phyloP scores from a whole-genome alignment of 2,113 vertebrate genomes.

The Platycercus adscitus region DNA sequence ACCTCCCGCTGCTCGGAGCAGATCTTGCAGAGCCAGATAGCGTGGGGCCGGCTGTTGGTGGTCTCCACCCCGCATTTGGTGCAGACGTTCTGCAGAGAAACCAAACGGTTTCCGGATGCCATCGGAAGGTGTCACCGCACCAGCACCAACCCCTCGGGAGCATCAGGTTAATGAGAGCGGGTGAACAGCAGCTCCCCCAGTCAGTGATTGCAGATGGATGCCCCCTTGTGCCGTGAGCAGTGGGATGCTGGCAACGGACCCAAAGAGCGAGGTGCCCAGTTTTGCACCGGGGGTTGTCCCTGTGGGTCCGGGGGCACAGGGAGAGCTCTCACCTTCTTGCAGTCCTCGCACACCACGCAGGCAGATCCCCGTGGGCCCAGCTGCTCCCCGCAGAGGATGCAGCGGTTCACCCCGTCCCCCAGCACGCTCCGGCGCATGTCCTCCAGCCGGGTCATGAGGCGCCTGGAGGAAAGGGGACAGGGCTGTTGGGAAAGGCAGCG shows the following conservation, averaged over 20 bases:
- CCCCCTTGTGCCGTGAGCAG: accelerated
- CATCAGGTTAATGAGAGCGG: accelerated
- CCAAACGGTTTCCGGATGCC: not conserved
- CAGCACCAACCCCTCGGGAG: accelerated
- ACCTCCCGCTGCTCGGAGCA: conserved; percentile 95
- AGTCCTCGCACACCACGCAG: conserved; percentile 89
- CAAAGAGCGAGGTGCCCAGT: accelerated
- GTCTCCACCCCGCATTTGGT: conserved; percentile 88
- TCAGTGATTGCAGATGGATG: accelerated
- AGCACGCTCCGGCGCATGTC: conserved; percentile 86
- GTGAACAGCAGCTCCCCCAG: not conserved
- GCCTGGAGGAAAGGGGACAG: conserved; percentile 69
- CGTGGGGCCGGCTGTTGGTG: conserved; percentile 77
- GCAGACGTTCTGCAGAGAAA: conserved; percentile 85
- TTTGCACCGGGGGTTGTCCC: accelerated
- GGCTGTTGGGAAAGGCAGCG: accelerated
- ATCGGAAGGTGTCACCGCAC: accelerated
- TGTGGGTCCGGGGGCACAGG: accelerated
- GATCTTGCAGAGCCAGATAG: conserved; percentile 92
- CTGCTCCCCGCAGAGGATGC: conserved; percentile 89
- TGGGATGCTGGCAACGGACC: accelerated
- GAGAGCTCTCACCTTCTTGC: conserved; percentile 84
- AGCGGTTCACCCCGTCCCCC: conserved; percentile 87
- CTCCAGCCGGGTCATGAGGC: conserved; percentile 88
- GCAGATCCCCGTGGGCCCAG: conserved; percentile 81